A percentile compares a stretch with the other conserved stretches of the same genome.
These are phyloP conservation scores for Agrypnia vestita DNA, from an alignment of 1,140 invertebrate species.

Conservation along the genomic window DNA sequence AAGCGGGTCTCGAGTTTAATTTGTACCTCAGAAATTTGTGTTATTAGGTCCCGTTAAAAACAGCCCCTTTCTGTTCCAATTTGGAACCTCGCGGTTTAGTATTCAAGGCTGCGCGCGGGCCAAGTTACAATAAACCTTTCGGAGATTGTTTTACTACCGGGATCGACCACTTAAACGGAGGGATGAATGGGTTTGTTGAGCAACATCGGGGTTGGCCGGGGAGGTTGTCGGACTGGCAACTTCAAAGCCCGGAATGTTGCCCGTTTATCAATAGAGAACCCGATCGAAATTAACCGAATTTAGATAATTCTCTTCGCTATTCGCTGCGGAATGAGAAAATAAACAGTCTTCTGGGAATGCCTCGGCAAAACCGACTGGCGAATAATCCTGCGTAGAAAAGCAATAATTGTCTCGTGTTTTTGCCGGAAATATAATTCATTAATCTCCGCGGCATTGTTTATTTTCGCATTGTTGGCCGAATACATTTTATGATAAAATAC, in stretches of 20 bases:
- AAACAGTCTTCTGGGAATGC: constrained; percentile 7
- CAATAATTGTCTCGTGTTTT: constrained; percentile 10
- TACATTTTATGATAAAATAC: constrained; percentile 41
- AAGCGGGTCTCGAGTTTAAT: constrained; percentile 39
- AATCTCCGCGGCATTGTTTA: constrained; percentile 45
- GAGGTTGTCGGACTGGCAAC: constrained; percentile 54
- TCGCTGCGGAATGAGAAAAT: constrained; percentile 21
- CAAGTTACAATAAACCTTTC: constrained; percentile 46
- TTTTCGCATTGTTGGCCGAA: constrained; percentile 17
- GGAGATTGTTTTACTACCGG: constrained; percentile 47
- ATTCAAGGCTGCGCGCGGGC: constrained; percentile 32
- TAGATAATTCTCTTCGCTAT: constrained; percentile 1
- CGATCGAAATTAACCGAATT: constrained; percentile 26
- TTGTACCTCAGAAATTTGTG: constrained; percentile 44
- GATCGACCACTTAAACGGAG: constrained; percentile 13
- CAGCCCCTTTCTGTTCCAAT: constrained; percentile 39
- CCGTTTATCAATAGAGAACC: constrained; percentile 22
- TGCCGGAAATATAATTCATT: constrained; percentile 30
- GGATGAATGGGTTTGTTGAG: constrained; percentile 32
- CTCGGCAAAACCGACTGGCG: constrained; percentile 1
- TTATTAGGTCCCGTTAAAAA: constrained; percentile 48
- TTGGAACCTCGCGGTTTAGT: constrained; percentile 49
- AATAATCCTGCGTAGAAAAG: constrained; percentile 8
- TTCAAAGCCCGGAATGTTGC: constrained; percentile 55
- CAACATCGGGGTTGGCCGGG: constrained; percentile 49